These are phyloP conservation scores for Colletes latitarsis DNA, from an alignment of 1,140 invertebrate genomes.

Conservation along the genomic window DNA sequence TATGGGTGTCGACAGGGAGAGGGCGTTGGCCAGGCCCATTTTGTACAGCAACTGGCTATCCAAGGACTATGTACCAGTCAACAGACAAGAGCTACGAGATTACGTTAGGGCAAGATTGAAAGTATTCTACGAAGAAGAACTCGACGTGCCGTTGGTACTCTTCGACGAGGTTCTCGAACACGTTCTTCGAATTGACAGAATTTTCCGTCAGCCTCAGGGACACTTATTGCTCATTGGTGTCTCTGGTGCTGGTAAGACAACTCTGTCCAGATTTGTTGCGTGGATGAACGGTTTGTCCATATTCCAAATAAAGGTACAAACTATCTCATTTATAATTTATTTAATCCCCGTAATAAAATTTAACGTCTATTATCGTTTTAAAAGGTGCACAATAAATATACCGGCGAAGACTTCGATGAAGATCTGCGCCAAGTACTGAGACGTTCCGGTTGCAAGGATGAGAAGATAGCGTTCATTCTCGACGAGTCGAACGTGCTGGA, in stretches of 20 bases:
- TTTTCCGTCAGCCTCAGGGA: slow-evolving; percentile 99
- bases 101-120: slow-evolving; percentile 98
- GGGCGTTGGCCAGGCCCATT: slow-evolving; percentile 94
- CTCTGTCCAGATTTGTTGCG: slow-evolving; percentile 98
- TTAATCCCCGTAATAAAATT: neutral
- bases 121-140: slow-evolving; percentile 99
- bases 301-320: slow-evolving; percentile 96
- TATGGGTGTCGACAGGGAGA: slow-evolving; percentile 92
- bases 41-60: slow-evolving; percentile 99
- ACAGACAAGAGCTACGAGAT: slow-evolving; percentile 96
- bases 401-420: slow-evolving; percentile 99
- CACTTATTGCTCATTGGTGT: slow-evolving; percentile 98
- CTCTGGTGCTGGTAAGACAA: slow-evolving; percentile 99
- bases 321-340: neutral
- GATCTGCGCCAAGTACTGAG: slow-evolving; percentile 96
- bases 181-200: slow-evolving; percentile 98
- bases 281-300: slow-evolving; percentile 99
- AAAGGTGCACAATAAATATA: slow-evolving; percentile 99
- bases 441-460: slow-evolving; percentile 97
- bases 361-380: neutral
- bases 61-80: slow-evolving; percentile 98
- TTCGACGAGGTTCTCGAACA: slow-evolving; percentile 99
- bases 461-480: slow-evolving; percentile 99
- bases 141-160: slow-evolving; percentile 98
- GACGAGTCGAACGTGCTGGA: slow-evolving; percentile 99